A percentile compares a stretch with the other conserved stretches of the same genome.
Evolutionary conservation across 2,888 invertebrate genomes (phyloP).

Genomic region (Tenthredo amoena): DNA sequence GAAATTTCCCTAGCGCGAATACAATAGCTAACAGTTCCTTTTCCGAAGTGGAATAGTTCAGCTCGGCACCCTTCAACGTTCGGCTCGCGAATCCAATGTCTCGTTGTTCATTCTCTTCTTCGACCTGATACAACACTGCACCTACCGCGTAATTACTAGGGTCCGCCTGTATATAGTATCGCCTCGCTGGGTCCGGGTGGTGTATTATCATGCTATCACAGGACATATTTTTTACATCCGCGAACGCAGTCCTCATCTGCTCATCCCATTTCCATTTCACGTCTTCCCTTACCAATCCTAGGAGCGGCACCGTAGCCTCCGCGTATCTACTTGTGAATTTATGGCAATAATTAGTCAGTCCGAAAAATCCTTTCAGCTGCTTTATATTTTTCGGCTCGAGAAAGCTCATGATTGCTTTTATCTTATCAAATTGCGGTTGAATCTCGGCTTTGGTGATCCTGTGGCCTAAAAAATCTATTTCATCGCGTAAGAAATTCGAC

Average conservation of each 20-base stretch:
- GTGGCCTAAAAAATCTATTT: no score
- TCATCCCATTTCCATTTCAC: not conserved
- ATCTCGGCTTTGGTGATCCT: no score
- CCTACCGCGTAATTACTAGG: no score
- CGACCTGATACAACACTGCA: no score
- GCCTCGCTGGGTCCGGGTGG: no score
- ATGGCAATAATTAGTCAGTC: constrained; percentile 57
- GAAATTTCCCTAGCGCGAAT: constrained; percentile 43
- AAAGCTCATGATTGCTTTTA: constrained; percentile 56
- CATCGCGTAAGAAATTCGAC: no score
- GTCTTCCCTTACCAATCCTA: not conserved
- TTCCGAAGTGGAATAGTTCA: constrained; percentile 52
- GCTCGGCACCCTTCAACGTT: not conserved
- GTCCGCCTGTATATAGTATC: no score
- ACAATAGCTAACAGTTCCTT: constrained; percentile 56
- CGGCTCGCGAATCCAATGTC: no score
- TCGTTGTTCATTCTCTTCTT: no score
- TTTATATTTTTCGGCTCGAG: constrained; percentile 52
- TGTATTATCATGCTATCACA: no score
- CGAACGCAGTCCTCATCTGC: no score
- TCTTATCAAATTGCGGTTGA: not conserved
- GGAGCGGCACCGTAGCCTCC: constrained; percentile 42
- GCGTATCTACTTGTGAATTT: constrained; percentile 52
- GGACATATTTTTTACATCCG: no score
- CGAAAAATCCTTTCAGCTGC: constrained; percentile 55